These are phyloP conservation scores for Adelges cooleyi DNA, from an alignment of 1,140 invertebrate genomes.

Conservation along the genomic window DNA sequence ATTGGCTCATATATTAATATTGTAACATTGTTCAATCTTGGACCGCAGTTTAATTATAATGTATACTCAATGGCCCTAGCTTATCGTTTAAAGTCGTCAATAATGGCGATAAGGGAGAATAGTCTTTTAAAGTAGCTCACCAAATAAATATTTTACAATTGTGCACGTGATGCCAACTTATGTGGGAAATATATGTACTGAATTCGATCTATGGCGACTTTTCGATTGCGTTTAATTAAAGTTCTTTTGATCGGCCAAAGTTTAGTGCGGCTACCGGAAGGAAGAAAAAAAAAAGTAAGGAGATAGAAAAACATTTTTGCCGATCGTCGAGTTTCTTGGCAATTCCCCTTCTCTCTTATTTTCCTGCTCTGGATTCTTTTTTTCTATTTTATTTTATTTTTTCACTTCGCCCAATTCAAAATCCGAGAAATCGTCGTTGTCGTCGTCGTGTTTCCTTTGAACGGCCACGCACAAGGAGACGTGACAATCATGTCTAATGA, in stretches of 20 bases:
- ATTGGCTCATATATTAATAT: no score
- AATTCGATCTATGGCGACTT: neutral
- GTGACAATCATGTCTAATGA: slow-evolving; percentile 29
- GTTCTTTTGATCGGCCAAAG: slow-evolving; percentile 25
- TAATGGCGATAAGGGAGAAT: no score
- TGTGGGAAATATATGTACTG: slow-evolving; percentile 18
- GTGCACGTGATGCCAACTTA: neutral
- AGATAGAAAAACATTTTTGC: slow-evolving; percentile 12
- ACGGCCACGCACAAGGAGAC: neutral
- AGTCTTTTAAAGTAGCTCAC: no score
- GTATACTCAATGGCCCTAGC: no score
- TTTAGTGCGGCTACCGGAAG: slow-evolving; percentile 11
- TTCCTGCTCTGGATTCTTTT: neutral
- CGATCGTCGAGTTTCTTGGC: slow-evolving; percentile 4
- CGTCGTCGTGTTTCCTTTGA: neutral
- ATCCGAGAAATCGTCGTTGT: neutral
- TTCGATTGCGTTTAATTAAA: slow-evolving; percentile 26
- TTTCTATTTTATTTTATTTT: no score
- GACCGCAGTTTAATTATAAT: no score
- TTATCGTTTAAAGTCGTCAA: no score
- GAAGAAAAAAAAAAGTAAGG: neutral
- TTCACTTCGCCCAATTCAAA: neutral
- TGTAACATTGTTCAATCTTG: no score
- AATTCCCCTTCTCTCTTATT: neutral
- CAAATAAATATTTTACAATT: no score